Percentiles rank a stretch among this genome's conserved stretches.
phyloP scores from a whole-genome alignment of 2,113 vertebrate species.

The Bostrychus sinensis region DNA sequence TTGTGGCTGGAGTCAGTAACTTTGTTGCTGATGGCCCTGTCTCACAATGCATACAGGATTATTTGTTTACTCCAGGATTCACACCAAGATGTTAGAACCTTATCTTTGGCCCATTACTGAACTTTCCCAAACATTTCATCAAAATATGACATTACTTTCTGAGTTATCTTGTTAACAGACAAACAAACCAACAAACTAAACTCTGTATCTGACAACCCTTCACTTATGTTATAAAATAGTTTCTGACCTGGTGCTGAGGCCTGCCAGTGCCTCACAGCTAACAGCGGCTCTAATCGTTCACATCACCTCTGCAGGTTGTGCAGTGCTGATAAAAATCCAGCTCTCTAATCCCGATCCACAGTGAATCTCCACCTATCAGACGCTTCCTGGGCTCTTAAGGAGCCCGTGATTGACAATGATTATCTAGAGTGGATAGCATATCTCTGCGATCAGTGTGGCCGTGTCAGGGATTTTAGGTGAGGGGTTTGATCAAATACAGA shows the following conservation, averaged over 20 bases:
- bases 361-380: conserved; percentile 62
- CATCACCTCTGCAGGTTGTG: conserved; percentile 51
- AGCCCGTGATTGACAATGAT: conserved; percentile 63
- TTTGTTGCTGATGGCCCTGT: too few species aligned
- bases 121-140: too few species aligned
- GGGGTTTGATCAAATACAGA: conserved; percentile 59
- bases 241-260: background rate
- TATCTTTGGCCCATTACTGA: too few species aligned
- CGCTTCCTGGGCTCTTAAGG: conserved; percentile 61
- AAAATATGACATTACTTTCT: too few species aligned
- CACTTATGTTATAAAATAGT: background rate
- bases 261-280: conserved; percentile 10
- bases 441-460: conserved; percentile 56
- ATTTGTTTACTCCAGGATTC: too few species aligned
- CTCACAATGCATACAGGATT: too few species aligned
- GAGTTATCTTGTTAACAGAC: too few species aligned
- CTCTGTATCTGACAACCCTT: background rate
- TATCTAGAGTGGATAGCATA: conserved; percentile 61
- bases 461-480: conserved; percentile 61
- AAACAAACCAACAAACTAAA: too few species aligned
- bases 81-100: too few species aligned
- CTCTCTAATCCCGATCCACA: conserved; percentile 66
- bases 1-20: background rate
- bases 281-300: conserved; percentile 34
- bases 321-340: conserved; percentile 56